Base-by-base conservation (phyloP, 1,140 invertebrate genomes). In the Ectropis grisescens region DNA sequence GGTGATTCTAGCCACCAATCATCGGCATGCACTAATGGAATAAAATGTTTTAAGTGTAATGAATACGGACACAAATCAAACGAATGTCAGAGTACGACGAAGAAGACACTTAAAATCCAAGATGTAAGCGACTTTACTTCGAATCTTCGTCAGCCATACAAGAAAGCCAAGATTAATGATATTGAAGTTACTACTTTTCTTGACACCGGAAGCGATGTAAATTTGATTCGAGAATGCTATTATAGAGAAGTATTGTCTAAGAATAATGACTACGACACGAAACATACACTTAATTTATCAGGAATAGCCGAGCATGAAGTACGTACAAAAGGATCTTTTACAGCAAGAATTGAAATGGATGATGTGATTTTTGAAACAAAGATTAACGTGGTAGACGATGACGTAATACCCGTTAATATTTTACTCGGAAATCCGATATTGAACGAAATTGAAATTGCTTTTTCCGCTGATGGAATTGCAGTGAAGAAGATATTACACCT, bases 11-110 rank as follows among this genome's bases (percentile, higher is more conserved):
- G 37, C 30, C 47, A 47, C 33, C 29, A 37, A 23, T 29, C 27
- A 24, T 13, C 33, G 0, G 12, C n/a, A n/a, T 46, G 47, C 11
- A 22, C 27, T 0, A 55, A 55, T 32, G 48, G 52, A 10, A 26
- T 47, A 9, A 52, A 56, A 33, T 58, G 47, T 27, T 58, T 61
- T 29, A 41, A 29, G 9, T 58, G 55, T 28, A 47, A 56, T 29
- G 33, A 33, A 2, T 46, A 38, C 29, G 41, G 38, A 1, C 37
- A 41, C 32, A 45, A 43, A 31, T 33, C 25, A 16, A 29, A 32
- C 41, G 26, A 41, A 23, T 41, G 37, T 41, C 11, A 31, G 7
- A 41, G 33, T 6, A 37, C 32, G 9, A 8, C 16, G 0, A 47
- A 29, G 16, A 41, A 47, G n/a, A n/a, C n/a, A 11, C 13, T 47